Conservation (phyloP, 1,140 invertebrate genomes). For the Protaetia brevitarsis region DNA sequence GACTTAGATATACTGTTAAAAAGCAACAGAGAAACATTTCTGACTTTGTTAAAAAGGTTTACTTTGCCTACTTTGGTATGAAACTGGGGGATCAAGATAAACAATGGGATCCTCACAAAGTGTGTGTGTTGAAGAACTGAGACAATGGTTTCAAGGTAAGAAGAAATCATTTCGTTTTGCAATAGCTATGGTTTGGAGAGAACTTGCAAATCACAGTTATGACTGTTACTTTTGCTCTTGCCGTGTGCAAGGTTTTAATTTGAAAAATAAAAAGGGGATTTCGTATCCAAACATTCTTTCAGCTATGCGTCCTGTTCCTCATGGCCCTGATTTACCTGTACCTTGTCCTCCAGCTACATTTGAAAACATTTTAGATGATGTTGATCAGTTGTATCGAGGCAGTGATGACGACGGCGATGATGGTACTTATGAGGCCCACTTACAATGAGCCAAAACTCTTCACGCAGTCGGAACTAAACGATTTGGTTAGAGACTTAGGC, state of each 20-base stretch:
- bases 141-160: neutral
- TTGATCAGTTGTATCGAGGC: slow-evolving; percentile 6
- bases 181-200: no score
- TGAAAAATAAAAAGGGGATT: slow-evolving; percentile 12
- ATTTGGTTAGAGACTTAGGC: slow-evolving; percentile 16
- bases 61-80: neutral
- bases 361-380: slow-evolving; percentile 5
- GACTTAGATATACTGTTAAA: neutral
- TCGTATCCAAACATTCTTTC: slow-evolving; percentile 13
- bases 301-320: slow-evolving; percentile 6
- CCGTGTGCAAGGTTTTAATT: slow-evolving; percentile 14
- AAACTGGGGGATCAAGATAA: slow-evolving; percentile 18
- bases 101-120: neutral
- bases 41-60: slow-evolving; percentile 1
- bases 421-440: neutral
- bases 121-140: no score
- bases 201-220: no score
- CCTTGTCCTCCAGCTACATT: neutral
- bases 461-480: slow-evolving; percentile 19
- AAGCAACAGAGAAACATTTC: slow-evolving; percentile 3
- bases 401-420: neutral
- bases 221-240: slow-evolving; percentile 14
- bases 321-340: slow-evolving; percentile 8
- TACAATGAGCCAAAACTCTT: slow-evolving; percentile 16
- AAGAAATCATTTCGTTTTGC: neutral